Evolutionary conservation across 2,113 vertebrate genomes (phyloP), one percentile per base, ranked within the genome.

Genomic region (Crotalus horridus): DNA sequence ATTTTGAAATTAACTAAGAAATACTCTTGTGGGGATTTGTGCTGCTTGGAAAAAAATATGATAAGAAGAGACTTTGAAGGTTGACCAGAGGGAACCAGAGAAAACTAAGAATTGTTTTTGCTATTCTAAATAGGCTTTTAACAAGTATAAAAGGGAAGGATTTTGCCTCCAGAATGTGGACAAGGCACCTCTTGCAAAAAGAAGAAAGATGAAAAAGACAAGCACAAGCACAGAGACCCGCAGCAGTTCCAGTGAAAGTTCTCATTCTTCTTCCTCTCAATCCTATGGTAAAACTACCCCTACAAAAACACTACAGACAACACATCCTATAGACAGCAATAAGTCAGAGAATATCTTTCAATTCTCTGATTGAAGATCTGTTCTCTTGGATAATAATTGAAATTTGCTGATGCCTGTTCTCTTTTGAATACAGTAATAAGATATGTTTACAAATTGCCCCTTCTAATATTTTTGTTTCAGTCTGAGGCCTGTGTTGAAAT

Each of bases 171-270:
- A 99, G 97, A 99, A 99, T 5, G 99, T 99, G 90, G 99, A 99
- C 92, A 98, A 98, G 94, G 98, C 98, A 24, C 98, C 98, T 11
- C 95, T 98, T 97, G 99, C 99, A 20, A 99, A 99, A 97, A 98
- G 99, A 94, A 98, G 99, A 96, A 99, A 99, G 96, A 99, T 99
- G 99, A 99, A 99, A 93, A 99, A 99, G 97, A 99, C 99, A 0
- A 99, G 99, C 97, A 99, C 99, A 91, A 99, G 99, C 95, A 99
- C 99, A 0, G 99, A 99, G 96, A 99, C 99, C 0, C 99, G 99
- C 96, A 99, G 99, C 98, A 99, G 99, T 95, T 99, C 99, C 91
- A 99, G 99, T 56, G 99, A 99, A 97, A 99, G 99, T 95, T 99
- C 99, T 26, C 99, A 98, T 90, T 99, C 99, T 4, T 99, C 99